These are phyloP conservation scores for Sardina pilchardus DNA, from an alignment of 2,113 vertebrate species.

Conservation along the genomic window DNA sequence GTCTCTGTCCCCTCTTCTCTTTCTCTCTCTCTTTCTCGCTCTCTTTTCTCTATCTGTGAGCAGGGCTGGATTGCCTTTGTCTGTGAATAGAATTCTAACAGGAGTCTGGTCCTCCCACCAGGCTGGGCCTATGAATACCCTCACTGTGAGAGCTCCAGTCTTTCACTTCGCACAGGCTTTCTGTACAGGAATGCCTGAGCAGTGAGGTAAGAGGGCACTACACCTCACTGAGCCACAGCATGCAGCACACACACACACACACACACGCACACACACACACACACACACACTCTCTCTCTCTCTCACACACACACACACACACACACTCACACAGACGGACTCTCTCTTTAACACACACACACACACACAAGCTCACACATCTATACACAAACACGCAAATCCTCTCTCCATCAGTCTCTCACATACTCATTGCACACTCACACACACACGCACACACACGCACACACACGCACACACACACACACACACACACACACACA, in stretches of 20 bases:
- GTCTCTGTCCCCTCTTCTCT: slow-evolving; percentile 22
- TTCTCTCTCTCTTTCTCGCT: slow-evolving; percentile 30
- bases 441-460: slow-evolving; percentile 29
- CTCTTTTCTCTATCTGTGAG: slow-evolving; percentile 56
- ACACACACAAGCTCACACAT: slow-evolving; percentile 21
- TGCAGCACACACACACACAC: slow-evolving; percentile 27
- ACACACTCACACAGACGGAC: slow-evolving; percentile 19
- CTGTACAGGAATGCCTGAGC: slow-evolving; percentile 75
- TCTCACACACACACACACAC: not conserved
- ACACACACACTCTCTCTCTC: slow-evolving; percentile 45
- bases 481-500: slow-evolving; percentile 49
- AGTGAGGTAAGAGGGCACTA: slow-evolving; percentile 74
- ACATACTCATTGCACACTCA: slow-evolving; percentile 17
- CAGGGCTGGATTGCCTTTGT: slow-evolving; percentile 63
- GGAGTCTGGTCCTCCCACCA: slow-evolving; percentile 64
- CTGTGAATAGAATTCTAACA: slow-evolving; percentile 59
- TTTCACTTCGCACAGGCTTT: slow-evolving; percentile 69
- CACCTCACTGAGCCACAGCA: slow-evolving; percentile 52
- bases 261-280: slow-evolving; percentile 33
- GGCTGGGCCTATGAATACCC: slow-evolving; percentile 75
- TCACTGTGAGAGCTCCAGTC: slow-evolving; percentile 74
- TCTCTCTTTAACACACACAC: slow-evolving; percentile 43
- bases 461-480: slow-evolving; percentile 18
- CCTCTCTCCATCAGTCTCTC: slow-evolving; percentile 44
- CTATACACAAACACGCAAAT: slow-evolving; percentile 26